Evolutionary conservation across 2,888 invertebrate species (phyloP), one percentile per base, ranked within the genome.

Genomic region (Dyspetes luteomarginatus): DNA sequence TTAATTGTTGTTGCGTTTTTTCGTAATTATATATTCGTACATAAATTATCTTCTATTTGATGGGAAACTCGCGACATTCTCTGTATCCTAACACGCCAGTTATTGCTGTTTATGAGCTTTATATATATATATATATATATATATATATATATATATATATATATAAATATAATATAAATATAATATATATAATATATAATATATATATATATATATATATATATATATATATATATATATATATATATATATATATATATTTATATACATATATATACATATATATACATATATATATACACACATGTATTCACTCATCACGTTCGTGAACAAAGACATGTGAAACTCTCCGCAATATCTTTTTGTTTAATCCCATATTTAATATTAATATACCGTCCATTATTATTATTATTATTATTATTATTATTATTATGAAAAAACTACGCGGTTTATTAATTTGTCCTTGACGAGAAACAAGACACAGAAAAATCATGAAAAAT

Each of bases 391-490:
- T 12, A 12, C 36, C 36, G 55, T 55, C 4, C 7, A 12, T n/a
- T 26, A 56, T 43, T 28, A 28, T 19, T 26, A 22, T 56, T 15
- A 9, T 62, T 22, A 24, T 64, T 50, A 24, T 36, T 26, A 4
- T 36, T 22, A 36, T 67, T 9, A 67, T 67, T 43, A 36, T 71
- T 24, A 73, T 64, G 36, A 68, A 67, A 76, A 52, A 77, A 56
- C 24, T 77, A 64, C 73, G 77, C 56, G 68, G 68, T 77, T 67
- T 30, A 67, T 26, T 48, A 62, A 64, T 41, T 41, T 50, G 77
- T 73, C 77, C 81, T 81, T 81, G 77, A 15, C 19, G 50, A 30
- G 58, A 71, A 36, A 36, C 65, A 36, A 15, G 52, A 71, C 50
- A 15, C 65, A 22, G 28, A 30, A n/a, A 41, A 72, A 48, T 45